A percentile compares a stretch with the other conserved stretches of the same genome.
These are phyloP conservation scores for Dichetophora obliterata DNA, from an alignment of 2,888 invertebrate genomes.

Conservation along the genomic window DNA sequence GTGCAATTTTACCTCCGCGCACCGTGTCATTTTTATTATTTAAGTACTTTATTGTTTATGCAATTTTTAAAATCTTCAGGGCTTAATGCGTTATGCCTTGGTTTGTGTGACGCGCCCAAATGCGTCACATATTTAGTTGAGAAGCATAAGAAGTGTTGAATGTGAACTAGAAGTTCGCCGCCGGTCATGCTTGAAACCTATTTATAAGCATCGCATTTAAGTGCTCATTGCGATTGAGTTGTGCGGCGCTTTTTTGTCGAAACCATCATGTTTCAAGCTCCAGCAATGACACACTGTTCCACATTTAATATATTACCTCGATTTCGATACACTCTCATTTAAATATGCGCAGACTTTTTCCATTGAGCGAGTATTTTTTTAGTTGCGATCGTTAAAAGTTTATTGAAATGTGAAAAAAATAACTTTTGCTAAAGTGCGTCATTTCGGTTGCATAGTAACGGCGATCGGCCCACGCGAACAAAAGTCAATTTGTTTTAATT, in stretches of 20 bases:
- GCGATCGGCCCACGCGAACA: not conserved
- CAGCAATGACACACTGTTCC: conserved; percentile 31
- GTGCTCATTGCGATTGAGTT: not conserved
- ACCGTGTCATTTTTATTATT: too few species aligned
- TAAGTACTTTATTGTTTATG: too few species aligned
- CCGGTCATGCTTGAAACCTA: not conserved
- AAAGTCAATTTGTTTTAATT: too few species aligned
- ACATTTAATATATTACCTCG: not conserved
- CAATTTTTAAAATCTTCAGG: too few species aligned
- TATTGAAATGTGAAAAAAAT: not conserved
- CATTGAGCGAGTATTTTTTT: not conserved
- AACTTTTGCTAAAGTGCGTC: not conserved
- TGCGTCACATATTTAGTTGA: conserved; percentile 16
- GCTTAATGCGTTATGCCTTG: not conserved
- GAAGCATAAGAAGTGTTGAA: not conserved
- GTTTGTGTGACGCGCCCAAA: conserved; percentile 16
- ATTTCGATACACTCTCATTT: conserved; percentile 9
- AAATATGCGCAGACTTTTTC: too few species aligned
- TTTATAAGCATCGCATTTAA: not conserved
- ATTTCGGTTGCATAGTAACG: not conserved
- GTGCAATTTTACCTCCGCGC: too few species aligned
- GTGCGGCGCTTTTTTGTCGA: not conserved
- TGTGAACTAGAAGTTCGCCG: not conserved
- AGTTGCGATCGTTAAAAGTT: conserved; percentile 3
- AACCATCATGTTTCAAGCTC: not conserved